A percentile compares a stretch with the other conserved stretches of the same genome.
Evolutionary conservation across 2,888 invertebrate genomes (phyloP).

Genomic region (Scrobipalpa costella): DNA sequence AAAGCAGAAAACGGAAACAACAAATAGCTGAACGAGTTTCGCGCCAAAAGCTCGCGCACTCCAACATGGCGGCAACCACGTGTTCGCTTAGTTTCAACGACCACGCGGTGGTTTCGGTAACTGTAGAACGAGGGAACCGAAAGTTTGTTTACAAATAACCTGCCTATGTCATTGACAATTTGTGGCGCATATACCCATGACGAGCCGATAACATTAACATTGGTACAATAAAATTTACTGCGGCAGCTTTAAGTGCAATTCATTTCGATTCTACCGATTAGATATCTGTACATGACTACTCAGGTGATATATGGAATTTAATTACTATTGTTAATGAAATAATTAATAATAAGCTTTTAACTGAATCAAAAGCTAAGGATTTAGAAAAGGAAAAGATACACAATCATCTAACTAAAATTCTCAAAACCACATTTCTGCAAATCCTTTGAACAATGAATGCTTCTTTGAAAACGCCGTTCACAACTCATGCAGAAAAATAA

Average conservation of each 20-base stretch:
- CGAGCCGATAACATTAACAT: no score
- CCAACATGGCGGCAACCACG: constrained; percentile 68
- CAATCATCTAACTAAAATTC: background rate
- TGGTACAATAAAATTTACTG: no score
- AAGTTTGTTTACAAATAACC: background rate
- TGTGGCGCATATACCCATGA: no score
- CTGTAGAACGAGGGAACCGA: background rate
- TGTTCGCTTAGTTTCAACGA: constrained; percentile 39
- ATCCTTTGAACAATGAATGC: constrained; percentile 2
- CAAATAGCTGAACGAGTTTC: constrained; percentile 36
- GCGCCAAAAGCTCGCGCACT: constrained; percentile 49
- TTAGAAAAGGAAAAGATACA: background rate
- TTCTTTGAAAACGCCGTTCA: constrained; percentile 26
- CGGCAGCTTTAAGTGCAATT: no score
- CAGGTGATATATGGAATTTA: no score
- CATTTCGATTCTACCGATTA: no score
- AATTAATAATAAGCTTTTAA: no score
- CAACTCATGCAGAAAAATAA: constrained; percentile 45
- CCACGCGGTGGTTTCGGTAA: background rate
- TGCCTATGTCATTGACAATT: background rate
- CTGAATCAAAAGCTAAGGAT: no score
- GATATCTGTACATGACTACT: no score
- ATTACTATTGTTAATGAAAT: no score
- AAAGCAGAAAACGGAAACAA: background rate
- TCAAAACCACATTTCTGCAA: background rate